Evolutionary conservation across 2,113 vertebrate genomes (phyloP).

Genomic region (Anser brachyrhynchus): DNA sequence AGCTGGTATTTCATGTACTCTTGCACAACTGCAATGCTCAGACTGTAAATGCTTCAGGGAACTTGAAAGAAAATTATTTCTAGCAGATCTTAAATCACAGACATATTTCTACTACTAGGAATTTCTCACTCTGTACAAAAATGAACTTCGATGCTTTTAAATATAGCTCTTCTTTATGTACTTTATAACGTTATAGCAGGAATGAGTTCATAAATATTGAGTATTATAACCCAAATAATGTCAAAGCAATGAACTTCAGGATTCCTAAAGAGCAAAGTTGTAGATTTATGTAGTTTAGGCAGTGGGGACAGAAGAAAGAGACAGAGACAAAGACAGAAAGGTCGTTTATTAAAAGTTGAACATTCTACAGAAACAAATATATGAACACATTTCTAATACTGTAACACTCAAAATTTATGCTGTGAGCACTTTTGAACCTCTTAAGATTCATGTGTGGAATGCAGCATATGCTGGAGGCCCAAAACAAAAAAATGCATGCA

Average conservation of each 20-base stretch:
- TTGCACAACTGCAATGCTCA: background rate
- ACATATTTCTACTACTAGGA: background rate
- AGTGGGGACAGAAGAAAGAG: background rate
- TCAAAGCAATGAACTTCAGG: background rate
- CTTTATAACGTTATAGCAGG: background rate
- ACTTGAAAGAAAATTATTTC: background rate
- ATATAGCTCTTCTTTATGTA: background rate
- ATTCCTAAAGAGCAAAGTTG: background rate
- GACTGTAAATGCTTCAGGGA: background rate
- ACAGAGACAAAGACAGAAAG: background rate
- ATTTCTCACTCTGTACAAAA: conserved; percentile 18
- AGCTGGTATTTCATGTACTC: background rate
- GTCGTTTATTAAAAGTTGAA: background rate
- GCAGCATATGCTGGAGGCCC: background rate
- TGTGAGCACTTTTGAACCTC: background rate
- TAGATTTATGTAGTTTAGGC: background rate
- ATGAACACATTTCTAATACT: background rate
- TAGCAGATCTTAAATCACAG: conserved; percentile 5
- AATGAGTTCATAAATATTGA: background rate
- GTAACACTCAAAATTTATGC: background rate
- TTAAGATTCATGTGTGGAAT: background rate
- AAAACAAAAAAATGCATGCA: background rate
- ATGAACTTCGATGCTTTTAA: background rate
- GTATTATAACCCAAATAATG: background rate
- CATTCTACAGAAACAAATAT: background rate